Evolutionary conservation across 2,888 invertebrate genomes (phyloP), one percentile per base, ranked within the genome.

Genomic region (Acleris literana): DNA sequence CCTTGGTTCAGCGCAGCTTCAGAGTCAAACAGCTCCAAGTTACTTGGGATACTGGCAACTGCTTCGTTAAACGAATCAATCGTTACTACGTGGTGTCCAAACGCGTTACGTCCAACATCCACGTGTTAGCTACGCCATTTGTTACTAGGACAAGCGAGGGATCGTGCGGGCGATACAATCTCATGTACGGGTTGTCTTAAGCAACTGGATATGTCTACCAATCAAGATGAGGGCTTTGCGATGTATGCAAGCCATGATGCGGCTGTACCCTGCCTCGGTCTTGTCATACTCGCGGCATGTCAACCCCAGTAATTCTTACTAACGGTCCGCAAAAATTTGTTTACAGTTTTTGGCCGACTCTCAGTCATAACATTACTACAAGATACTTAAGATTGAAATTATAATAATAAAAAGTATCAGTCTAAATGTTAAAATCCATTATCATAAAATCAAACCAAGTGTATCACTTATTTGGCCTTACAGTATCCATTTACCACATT

Each of bases 201-300:
- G 81, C 74, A 83, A 84, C 74, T 64, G 72, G 79, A 85, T 81
- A 75, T 71, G 74, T 77, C 76, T 79, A 43, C 29, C 49, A 43
- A 65, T 65, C 77, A 69, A 75, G 25, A 25, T 6, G 25, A 25
- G 1, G 5, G 25, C 76, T 76, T 76, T 77, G 76, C 76, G 74
- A 59, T 54, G 76, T 72, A 72, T 76, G 68, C 75, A 75, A 78
- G 80, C 78, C 76, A n/a, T 48, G 48, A 16, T 11, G 13, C 11
- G 43, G 3, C 43, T 43, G 43, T 25, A 5, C 43, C 22, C 22
- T 22, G 1, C 39, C 39, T 39, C 5, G 5, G 5, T 60, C 75
- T 76, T 81, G 80, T 79, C 81, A 48, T 78, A 74, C 79, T 83
- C 82, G 84, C 82, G 84, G 83, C 71, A 74, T 76, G 74, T 71